Conservation (phyloP, 1,140 invertebrate genomes). For the Venustaconcha ellipsiformis region DNA sequence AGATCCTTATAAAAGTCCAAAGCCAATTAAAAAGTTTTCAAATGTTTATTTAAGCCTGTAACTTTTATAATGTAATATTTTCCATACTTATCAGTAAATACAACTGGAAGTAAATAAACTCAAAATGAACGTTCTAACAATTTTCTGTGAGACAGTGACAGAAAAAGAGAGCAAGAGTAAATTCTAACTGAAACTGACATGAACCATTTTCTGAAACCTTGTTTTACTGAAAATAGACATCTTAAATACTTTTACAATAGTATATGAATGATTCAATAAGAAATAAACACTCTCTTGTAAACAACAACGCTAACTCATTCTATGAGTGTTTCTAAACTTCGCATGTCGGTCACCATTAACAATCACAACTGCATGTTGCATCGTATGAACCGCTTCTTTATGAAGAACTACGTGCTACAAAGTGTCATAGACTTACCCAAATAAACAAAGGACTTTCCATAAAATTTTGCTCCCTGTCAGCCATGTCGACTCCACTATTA, state of each 20-base stretch:
- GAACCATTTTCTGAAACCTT: too few species aligned
- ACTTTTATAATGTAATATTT: background rate
- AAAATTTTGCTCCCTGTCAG: conserved; percentile 18
- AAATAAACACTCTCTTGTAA: background rate
- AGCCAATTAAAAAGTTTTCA: background rate
- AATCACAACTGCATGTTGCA: too few species aligned
- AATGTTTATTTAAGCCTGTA: background rate
- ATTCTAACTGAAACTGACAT: too few species aligned
- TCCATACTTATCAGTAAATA: too few species aligned
- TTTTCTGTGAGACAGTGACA: too few species aligned
- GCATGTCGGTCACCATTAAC: too few species aligned
- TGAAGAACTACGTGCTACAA: too few species aligned
- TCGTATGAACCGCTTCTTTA: too few species aligned
- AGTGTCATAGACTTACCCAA: conserved; percentile 12
- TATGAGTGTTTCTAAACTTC: conserved; percentile 1
- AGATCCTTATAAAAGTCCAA: background rate
- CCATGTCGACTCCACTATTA: conserved; percentile 7
- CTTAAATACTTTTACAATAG: conserved; percentile 1
- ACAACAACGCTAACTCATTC: background rate
- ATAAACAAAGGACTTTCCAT: conserved; percentile 26
- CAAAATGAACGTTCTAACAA: too few species aligned
- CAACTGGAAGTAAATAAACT: too few species aligned
- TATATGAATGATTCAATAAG: background rate
- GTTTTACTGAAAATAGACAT: too few species aligned
- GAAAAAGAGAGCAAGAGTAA: too few species aligned